Base-by-base conservation (phyloP, 2,888 invertebrate genomes). In the Luperina nickerlii region DNA sequence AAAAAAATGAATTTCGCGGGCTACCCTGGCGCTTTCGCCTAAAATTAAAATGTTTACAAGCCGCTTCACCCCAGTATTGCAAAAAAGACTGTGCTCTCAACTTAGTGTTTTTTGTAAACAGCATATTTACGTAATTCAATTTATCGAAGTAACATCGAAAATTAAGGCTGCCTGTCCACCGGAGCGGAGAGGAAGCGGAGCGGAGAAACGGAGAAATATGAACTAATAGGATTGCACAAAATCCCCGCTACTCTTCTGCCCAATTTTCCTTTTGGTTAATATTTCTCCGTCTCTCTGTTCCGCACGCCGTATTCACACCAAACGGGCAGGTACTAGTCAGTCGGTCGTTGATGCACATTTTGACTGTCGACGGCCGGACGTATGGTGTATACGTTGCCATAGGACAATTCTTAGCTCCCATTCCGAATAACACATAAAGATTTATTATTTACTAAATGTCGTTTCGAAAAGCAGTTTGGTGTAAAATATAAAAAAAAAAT, bases 1-100 rank as follows among this genome's bases (percentile, higher is more conserved):
- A n/a, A n/a, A n/a, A n/a, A n/a, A n/a, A n/a, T n/a, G n/a, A n/a
- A n/a, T n/a, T n/a, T n/a, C n/a, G n/a, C n/a, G n/a, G n/a, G n/a
- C n/a, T n/a, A n/a, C n/a, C n/a, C n/a, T n/a, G n/a, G n/a, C n/a
- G n/a, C n/a, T n/a, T n/a, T n/a, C n/a, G n/a, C n/a, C n/a, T n/a
- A n/a, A 63, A 85, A 70, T 45, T 13, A 45, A 51, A 72, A 57
- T 38, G 20, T 62, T 73, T 70, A 65, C 15, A 72, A 77, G 67
- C 68, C 24, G 74, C 60, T 74, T 51, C 65, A 79, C 24, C 27
- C 62, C 68, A 67, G 69, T 79, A 78, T 79, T 71, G 66, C 63
- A 51, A 76, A 65, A 62, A 62, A 70, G 13, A 45, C 27, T 75
- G 67, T 80, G 68, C 67, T 74, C 72, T 65, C 51, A 83, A 63